A percentile compares a stretch with the other conserved stretches of the same genome.
phyloP scores from a whole-genome alignment of 2,888 invertebrate genomes.

The Augochlorella aurata region DNA sequence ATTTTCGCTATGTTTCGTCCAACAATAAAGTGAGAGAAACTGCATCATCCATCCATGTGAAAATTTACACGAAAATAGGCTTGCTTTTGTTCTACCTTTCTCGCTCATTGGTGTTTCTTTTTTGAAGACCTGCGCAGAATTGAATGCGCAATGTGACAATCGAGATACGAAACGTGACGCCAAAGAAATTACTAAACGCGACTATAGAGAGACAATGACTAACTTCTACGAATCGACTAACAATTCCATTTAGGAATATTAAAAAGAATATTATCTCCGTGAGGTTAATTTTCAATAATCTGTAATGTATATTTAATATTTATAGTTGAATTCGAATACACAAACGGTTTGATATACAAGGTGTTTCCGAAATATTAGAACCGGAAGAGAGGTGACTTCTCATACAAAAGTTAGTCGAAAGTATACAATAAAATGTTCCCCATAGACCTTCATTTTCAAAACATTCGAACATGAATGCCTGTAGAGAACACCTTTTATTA shows the following conservation, averaged over 20 bases:
- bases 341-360: constrained; percentile 18
- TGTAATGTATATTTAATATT: not conserved
- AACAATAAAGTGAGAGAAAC: not conserved
- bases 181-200: not conserved
- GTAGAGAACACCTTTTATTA: not conserved
- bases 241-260: not conserved
- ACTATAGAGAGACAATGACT: not conserved
- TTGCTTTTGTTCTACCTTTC: not conserved
- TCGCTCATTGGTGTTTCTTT: not conserved
- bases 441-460: not conserved
- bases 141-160: not conserved
- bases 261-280: not conserved
- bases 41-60: not conserved
- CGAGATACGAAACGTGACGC: not conserved
- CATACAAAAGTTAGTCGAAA: not conserved
- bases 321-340: constrained; percentile 2
- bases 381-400: constrained; percentile 1
- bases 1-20: not conserved
- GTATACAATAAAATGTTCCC: not conserved
- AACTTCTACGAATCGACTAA: not conserved
- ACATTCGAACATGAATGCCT: not conserved
- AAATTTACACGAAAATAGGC: not conserved
- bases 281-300: constrained; percentile 9
- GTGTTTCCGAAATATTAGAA: not conserved
- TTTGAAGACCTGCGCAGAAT: not conserved